Evolutionary conservation across 2,113 vertebrate genomes (phyloP), one percentile per base, ranked within the genome.

Genomic region (Micronycteris hirsuta): DNA sequence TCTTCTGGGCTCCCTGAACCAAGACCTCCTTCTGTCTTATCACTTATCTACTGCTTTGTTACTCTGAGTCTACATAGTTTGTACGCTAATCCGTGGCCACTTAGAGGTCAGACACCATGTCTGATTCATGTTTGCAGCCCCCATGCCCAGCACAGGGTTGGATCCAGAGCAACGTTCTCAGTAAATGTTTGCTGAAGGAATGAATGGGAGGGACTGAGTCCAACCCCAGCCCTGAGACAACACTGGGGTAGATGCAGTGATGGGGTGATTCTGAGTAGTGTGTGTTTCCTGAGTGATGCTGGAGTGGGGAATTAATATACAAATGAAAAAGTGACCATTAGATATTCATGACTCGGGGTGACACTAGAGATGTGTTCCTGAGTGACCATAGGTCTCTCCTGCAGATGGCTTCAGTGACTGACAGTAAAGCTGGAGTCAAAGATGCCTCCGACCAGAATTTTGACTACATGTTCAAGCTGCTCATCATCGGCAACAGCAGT

Each of bases 391-490:
- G 43, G 33, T 82, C 54, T 97, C 77, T 96, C 54, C 68, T 94
- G 22, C 85, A 99, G 99, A 99, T 99, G 99, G 99, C 99, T 97
- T 99, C 99, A 90, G 99, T 99, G 98, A 98, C 98, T 26, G 99
- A 99, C 96, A 98, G 99, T 96, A 99, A 99, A 97, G 99, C 98
- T 63, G 99, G 99, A 91, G 99, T 99, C 97, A 99, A 99, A 95
- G 99, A 99, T 89, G 99, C 99, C 95, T 99, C 99, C 0, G 99
- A 99, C 98, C 99, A 99, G 98, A 99, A 99, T 98, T 99, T 99
- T 86, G 99, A 99, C 98, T 99, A 99, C 98, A 99, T 99, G 99
- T 99, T 99, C 98, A 99, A 99, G 97, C 98, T 99, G 91, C 99
- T 99, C 97, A 99, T 99, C 97, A 99, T 99, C 58, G 99, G 99